These are phyloP conservation scores for Acrobasis repandana DNA, from an alignment of 2,888 invertebrate genomes.

Conservation along the genomic window DNA sequence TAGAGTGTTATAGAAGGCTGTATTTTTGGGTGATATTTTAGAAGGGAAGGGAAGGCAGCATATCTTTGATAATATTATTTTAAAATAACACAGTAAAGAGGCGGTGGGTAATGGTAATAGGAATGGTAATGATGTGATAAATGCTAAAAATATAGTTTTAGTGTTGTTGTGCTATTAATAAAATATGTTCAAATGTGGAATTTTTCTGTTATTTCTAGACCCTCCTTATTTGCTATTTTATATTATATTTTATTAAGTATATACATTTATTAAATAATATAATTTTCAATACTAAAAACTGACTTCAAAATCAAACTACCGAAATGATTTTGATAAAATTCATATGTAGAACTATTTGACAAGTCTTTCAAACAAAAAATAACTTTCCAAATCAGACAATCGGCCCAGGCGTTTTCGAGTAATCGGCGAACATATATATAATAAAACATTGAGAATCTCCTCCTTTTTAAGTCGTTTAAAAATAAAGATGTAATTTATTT, in stretches of 20 bases:
- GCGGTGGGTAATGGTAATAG: conserved; percentile 45
- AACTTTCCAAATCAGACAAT: no score
- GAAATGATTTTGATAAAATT: no score
- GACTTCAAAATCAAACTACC: no score
- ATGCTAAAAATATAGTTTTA: conserved; percentile 70
- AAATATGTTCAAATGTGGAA: conserved; percentile 76
- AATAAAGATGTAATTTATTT: no score
- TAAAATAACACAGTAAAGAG: conserved; percentile 47
- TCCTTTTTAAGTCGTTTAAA: no score
- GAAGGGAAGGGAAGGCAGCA: conserved; percentile 64
- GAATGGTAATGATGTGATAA: conserved; percentile 76
- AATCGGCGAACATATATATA: no score
- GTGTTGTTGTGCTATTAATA: conserved; percentile 83
- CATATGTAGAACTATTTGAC: no score
- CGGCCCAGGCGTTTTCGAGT: no score
- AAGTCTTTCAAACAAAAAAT: no score
- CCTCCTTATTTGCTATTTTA: background rate
- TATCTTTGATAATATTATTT: conserved; percentile 74
- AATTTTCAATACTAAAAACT: no score
- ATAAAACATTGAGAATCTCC: no score
- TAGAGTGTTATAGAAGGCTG: conserved; percentile 79
- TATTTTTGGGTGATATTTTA: conserved; percentile 82
- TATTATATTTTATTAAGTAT: conserved; percentile 35
- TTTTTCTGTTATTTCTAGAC: background rate
- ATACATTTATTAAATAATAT: background rate